Base-by-base conservation (phyloP, 2,113 vertebrate species). In the Festucalex cinctus region DNA sequence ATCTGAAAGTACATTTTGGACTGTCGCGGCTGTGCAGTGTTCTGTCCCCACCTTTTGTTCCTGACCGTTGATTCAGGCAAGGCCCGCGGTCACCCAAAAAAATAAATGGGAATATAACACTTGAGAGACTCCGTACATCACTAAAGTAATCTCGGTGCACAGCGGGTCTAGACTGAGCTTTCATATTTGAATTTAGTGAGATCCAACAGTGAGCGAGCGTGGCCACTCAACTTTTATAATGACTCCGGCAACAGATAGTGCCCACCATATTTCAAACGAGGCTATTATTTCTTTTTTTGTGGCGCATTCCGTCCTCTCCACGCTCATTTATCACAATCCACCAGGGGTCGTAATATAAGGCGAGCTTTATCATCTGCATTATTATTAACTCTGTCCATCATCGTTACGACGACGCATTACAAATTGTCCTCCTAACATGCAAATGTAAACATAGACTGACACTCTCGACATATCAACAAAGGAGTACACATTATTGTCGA, bases 101-200 rank as follows among this genome's bases (percentile, higher is more conserved):
- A 62, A 41, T 13, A 43, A 61, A 61, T 24, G 36, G 37, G 24
- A 43, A 43, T 6, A 22, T 20, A 60, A n/a, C 35, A 22, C 35
- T 60, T n/a, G 19, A 39, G 5, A 39, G 58, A 3, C 58, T 22
- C 58, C 16, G 14, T 26, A 39, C 60, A 41, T 60, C 58, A 43
- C n/a, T 0, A 26, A 62, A 62, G 37, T 26, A 22, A 62, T 62
- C 37, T 62, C 1, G 13, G 37, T 3, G 37, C n/a, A 26, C 60
- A 62, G 22, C 37, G 32, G 20, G 37, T 62, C 37, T 10, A n/a
- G 35, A 37, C 36, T 6, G 32, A 36, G 9, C 19, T n/a, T 12
- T 43, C 22, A 36, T 62, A 62, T 62, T 62, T 62, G 37, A 39
- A 62, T 39, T 60, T n/a, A n/a, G 20, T 60, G 58, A 60, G 20